Evolutionary conservation across 2,888 invertebrate genomes (phyloP), one percentile per base, ranked within the genome.

Genomic region (Spodoptera littoralis): DNA sequence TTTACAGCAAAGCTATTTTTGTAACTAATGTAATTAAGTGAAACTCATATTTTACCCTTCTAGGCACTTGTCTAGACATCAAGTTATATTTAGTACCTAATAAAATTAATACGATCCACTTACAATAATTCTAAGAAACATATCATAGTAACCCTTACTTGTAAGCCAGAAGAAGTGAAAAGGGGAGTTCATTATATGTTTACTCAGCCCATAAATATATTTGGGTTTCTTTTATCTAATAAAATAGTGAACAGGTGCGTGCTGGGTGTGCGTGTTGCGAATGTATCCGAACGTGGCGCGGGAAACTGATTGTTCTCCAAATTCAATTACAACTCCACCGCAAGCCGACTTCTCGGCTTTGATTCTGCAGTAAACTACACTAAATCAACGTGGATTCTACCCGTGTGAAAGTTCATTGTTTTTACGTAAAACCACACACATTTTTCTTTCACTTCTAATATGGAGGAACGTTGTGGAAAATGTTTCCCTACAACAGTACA

Each of bases 391-490:
- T 84, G 87, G 76, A 81, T 84, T 79, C 80, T 79, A 84, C 85
- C 78, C 80, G 84, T 88, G 92, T 88, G 92, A 92, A 91, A 92
- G 92, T 94, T 92, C 93, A 94, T 94, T 93, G 93, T 92, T 92
- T 92, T 88, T 86, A 88, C 84, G 83, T 83, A 70, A 64, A 77
- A 70, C 71, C 69, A 69, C 68, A 49, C 56, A 64, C 63, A 62
- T 70, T 60, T 73, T 74, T 76, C 76, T 69, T 77, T 57, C 68
- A 47, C 13, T 67, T 50, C 63, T 80, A 69, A 73, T 76, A 58
- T 52, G 58, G 46, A 71, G 60, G 63, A 70, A 70, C 69, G 46
- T 65, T 74, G 53, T 70, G 65, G 47, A 55, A 58, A 70, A 57
- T 62, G 51, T 69, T 60, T 63, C 47, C 55, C 42, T 42, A 18